phyloP scores from a whole-genome alignment of 2,113 vertebrate genomes.

The Ptilorrhoa leucosticta region DNA sequence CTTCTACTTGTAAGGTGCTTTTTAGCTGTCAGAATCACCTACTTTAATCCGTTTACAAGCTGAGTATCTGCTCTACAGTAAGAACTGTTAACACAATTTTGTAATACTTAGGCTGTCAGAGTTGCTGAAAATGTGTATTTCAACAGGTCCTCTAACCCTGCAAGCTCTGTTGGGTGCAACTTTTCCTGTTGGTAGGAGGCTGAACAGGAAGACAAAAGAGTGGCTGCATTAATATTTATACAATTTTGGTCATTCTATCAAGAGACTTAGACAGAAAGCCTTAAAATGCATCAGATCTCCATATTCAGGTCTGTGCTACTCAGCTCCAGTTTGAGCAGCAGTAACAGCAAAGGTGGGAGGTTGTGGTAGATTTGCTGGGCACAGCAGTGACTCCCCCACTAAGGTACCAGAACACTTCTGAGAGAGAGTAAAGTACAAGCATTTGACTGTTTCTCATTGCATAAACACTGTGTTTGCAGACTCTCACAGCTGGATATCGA shows the following conservation, averaged over 20 bases:
- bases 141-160: neutral
- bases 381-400: neutral
- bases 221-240: neutral
- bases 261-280: neutral
- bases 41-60: neutral
- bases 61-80: neutral
- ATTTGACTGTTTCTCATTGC: neutral
- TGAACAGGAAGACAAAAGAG: neutral
- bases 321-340: neutral
- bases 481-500: constrained; percentile 83
- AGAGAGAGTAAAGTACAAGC: neutral
- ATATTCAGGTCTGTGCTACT: neutral
- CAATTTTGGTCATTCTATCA: neutral
- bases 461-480: constrained; percentile 58
- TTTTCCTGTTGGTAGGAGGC: neutral
- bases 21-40: neutral
- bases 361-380: neutral
- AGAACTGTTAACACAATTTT: neutral
- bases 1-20: neutral
- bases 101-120: neutral
- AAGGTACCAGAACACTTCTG: neutral
- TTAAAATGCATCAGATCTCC: neutral
- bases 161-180: too few species aligned
- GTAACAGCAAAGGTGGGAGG: neutral
- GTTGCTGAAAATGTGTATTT: neutral